Evolutionary conservation across 2,113 vertebrate species (phyloP).

Genomic region (Lamprotornis superbus): DNA sequence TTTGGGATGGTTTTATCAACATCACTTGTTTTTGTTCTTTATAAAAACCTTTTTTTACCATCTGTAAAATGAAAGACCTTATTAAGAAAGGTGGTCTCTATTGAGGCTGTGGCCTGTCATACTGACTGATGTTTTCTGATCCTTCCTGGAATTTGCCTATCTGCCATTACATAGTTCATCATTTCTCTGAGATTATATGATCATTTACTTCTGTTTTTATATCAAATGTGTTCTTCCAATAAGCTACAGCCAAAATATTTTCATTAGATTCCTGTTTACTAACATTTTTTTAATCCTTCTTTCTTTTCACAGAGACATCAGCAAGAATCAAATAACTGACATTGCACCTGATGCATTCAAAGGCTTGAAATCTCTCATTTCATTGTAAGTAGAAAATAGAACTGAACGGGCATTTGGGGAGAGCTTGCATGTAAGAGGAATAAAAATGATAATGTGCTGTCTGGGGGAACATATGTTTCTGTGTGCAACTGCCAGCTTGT

Average conservation of each 20-base stretch:
- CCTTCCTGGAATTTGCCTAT: background rate
- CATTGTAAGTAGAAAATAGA: conserved; percentile 86
- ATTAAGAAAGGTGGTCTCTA: background rate
- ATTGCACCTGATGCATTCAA: conserved; percentile 94
- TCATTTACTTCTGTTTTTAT: background rate
- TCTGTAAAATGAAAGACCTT: background rate
- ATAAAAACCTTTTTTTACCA: background rate
- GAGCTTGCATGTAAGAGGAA: background rate
- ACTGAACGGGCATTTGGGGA: background rate
- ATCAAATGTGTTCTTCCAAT: background rate
- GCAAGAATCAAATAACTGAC: conserved; percentile 98
- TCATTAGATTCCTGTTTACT: background rate
- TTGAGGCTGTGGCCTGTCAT: background rate
- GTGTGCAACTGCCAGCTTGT: conserved; percentile 56
- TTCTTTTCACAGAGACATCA: conserved; percentile 89
- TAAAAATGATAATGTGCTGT: conserved; percentile 34
- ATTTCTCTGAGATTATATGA: background rate
- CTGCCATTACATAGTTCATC: background rate
- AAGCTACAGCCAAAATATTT: background rate
- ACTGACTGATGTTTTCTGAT: background rate
- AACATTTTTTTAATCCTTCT: background rate
- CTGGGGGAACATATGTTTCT: conserved; percentile 57
- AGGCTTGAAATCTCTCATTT: conserved; percentile 94
- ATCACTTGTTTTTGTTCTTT: background rate
- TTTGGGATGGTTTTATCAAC: background rate